Conservation (phyloP, 1,140 invertebrate genomes). For the Drosophila virilis region DNA sequence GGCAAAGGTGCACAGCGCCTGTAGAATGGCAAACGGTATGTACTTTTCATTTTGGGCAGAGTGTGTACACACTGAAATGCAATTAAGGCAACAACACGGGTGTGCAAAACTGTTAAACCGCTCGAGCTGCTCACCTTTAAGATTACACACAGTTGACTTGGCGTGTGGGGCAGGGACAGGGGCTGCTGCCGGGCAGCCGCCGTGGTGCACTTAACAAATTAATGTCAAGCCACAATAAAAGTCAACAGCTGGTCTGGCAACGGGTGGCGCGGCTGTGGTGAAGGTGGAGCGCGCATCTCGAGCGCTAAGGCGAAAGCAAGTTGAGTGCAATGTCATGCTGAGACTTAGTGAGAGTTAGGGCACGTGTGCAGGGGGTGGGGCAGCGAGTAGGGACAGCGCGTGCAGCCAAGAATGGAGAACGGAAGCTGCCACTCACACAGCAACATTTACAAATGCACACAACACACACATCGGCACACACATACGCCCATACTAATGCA, state of each 20-base stretch:
- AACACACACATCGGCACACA: constrained; percentile 4
- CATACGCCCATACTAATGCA: constrained; percentile 9
- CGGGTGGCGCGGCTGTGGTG: background rate
- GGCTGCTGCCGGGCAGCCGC: background rate
- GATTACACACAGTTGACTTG: constrained; percentile 46
- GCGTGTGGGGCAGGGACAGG: constrained; percentile 7
- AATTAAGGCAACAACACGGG: constrained; percentile 49
- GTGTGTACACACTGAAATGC: constrained; percentile 53
- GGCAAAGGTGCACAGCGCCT: background rate
- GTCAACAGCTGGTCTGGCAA: constrained; percentile 72
- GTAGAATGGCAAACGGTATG: background rate
- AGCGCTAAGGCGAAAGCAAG: constrained; percentile 45
- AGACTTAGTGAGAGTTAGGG: constrained; percentile 23
- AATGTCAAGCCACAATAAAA: constrained; percentile 83
- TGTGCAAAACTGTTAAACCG: constrained; percentile 3
- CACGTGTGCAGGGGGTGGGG: background rate
- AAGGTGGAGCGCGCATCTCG: constrained; percentile 1
- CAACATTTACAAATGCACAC: constrained; percentile 39
- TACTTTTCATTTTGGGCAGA: constrained; percentile 9
- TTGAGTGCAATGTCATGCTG: constrained; percentile 76
- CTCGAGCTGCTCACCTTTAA: constrained; percentile 56
- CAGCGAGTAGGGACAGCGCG: constrained; percentile 4
- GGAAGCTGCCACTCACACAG: constrained; percentile 47
- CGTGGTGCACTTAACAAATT: constrained; percentile 79
- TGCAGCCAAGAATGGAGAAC: constrained; percentile 21